A percentile compares a stretch with the other conserved stretches of the same genome.
Evolutionary conservation across 2,113 vertebrate species (phyloP).

Genomic region (Formicarius rufipectus): DNA sequence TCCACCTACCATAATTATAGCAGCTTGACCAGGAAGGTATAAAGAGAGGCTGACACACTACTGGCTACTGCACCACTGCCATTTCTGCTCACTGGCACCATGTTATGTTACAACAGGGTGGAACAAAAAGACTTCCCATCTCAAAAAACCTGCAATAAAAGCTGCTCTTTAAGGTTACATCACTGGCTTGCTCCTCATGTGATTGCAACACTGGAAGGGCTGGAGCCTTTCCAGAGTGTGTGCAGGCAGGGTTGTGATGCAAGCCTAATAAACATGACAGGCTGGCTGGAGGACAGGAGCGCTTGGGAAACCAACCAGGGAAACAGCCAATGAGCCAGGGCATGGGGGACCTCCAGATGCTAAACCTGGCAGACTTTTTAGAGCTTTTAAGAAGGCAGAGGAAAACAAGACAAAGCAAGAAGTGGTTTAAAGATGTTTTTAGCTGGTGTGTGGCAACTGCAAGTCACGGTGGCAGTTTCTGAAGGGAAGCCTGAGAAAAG

Average conservation of each 20-base stretch:
- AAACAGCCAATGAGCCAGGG: neutral
- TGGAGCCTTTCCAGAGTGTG: neutral
- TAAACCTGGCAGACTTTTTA: neutral
- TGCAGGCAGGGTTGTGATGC: neutral
- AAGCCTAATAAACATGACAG: neutral
- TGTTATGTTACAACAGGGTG: fast-evolving
- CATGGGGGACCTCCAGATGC: neutral
- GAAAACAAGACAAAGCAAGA: neutral
- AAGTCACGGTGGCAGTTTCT: neutral
- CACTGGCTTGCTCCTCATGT: neutral
- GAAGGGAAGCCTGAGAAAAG: neutral
- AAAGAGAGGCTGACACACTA: neutral
- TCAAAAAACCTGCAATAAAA: neutral
- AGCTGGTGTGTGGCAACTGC: neutral
- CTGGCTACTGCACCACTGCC: neutral
- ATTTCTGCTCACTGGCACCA: neutral
- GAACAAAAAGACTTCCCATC: neutral
- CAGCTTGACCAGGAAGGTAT: neutral
- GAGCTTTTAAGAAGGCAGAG: neutral
- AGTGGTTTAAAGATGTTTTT: neutral
- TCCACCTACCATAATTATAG: neutral
- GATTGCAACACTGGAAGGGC: neutral
- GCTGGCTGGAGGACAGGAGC: neutral
- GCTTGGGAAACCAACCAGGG: neutral
- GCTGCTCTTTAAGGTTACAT: neutral